Conservation (phyloP, 2,113 vertebrate species). For the Carassius carassius region DNA sequence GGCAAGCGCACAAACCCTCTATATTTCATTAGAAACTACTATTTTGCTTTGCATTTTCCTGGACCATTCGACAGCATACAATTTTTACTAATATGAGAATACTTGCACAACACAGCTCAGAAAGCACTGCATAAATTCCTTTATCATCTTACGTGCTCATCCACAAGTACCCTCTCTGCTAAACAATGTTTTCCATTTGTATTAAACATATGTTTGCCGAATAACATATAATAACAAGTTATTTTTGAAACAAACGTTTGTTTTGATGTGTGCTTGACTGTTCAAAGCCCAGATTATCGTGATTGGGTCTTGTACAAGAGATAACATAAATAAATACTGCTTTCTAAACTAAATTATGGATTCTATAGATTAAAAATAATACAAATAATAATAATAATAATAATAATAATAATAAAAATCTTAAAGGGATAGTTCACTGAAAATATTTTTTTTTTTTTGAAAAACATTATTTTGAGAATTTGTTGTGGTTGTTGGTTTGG, state of each 20-base stretch:
- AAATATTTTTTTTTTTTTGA: no score
- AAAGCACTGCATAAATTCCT: neutral
- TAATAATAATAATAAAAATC: neutral
- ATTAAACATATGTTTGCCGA: neutral
- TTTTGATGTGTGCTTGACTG: neutral
- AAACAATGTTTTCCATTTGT: neutral
- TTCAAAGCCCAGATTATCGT: neutral
- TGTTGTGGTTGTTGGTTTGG: no score
- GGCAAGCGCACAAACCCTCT: neutral
- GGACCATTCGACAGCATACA: neutral
- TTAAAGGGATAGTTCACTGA: neutral
- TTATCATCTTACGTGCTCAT: constrained; percentile 28
- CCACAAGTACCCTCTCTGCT: neutral
- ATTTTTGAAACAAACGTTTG: neutral
- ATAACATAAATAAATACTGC: neutral
- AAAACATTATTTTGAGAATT: neutral
- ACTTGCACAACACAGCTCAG: constrained; percentile 17
- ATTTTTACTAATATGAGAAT: constrained; percentile 4
- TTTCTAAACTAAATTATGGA: neutral
- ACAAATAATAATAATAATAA: neutral
- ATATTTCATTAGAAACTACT: neutral
- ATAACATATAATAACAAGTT: neutral
- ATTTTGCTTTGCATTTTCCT: neutral
- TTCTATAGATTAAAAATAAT: no score
- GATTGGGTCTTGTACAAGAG: neutral